Conservation (phyloP, 2,888 invertebrate genomes). For the Drosophila yooni region DNA sequence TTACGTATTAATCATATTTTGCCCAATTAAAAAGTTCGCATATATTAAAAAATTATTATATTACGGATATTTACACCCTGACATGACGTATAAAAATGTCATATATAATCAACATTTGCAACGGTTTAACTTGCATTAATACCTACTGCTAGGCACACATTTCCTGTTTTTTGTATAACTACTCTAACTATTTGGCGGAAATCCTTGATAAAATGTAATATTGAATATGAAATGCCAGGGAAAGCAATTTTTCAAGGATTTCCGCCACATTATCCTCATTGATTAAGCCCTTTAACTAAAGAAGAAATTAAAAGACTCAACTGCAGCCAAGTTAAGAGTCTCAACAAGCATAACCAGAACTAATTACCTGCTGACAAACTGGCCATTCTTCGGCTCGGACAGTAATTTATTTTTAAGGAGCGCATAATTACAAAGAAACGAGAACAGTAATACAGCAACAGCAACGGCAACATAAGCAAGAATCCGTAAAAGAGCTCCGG, state of each 20-base stretch:
- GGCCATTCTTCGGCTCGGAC: constrained; percentile 19
- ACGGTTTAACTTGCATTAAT: not conserved
- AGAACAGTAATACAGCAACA: constrained; percentile 2
- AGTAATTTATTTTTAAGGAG: constrained; percentile 64
- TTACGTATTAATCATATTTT: not conserved
- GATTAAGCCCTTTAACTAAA: not conserved
- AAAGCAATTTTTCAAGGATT: not conserved
- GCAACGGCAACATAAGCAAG: not conserved
- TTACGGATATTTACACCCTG: not conserved
- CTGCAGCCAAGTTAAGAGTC: constrained; percentile 7
- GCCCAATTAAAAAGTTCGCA: not conserved
- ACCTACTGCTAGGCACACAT: not conserved
- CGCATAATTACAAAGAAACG: constrained; percentile 55
- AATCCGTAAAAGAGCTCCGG: constrained; percentile 4
- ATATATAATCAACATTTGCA: not conserved
- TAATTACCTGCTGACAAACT: constrained; percentile 40
- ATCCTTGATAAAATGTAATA: not conserved
- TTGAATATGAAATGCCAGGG: not conserved
- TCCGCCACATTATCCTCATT: not conserved
- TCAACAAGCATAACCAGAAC: constrained; percentile 15
- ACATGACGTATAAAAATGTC: too few species aligned
- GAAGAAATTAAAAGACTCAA: constrained; percentile 41
- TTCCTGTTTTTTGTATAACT: accelerated
- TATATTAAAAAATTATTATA: not conserved
- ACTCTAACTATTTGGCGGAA: not conserved